phyloP scores from a whole-genome alignment of 2,113 vertebrate species.

The Uria aalge region DNA sequence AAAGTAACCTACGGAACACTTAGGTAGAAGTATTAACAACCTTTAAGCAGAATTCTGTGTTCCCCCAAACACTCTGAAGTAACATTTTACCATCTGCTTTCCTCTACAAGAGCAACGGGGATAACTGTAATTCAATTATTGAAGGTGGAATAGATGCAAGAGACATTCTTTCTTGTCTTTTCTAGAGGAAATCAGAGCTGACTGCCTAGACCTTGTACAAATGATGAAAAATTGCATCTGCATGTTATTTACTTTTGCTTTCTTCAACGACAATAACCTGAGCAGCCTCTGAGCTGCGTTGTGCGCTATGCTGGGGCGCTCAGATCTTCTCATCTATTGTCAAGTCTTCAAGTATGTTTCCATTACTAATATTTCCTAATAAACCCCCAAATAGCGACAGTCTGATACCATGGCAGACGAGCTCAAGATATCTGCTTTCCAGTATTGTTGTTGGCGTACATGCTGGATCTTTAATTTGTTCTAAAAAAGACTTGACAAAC shows the following conservation, averaged over 20 bases:
- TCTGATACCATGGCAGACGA: fast-evolving
- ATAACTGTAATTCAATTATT: not conserved
- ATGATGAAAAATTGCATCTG: not conserved
- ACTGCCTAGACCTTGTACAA: not conserved
- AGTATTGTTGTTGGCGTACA: not conserved
- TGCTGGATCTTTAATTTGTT: not conserved
- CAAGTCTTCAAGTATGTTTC: not conserved
- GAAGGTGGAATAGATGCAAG: not conserved
- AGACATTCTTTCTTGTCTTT: not conserved
- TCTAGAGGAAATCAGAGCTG: not conserved
- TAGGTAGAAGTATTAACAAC: not conserved
- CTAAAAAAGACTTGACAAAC: not conserved
- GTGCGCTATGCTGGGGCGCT: not conserved
- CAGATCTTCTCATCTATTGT: not conserved
- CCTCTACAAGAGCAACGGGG: not conserved
- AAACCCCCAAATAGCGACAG: not conserved
- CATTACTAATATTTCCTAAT: not conserved
- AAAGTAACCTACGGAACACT: not conserved
- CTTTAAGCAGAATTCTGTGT: not conserved
- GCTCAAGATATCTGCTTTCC: not conserved
- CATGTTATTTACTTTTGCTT: not conserved
- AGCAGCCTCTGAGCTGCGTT: not conserved
- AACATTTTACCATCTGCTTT: not conserved
- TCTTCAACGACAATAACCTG: not conserved
- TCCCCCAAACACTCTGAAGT: not conserved